Percentiles rank a stretch among this genome's conserved stretches.
These are phyloP conservation scores for Ruditapes philippinarum DNA, from an alignment of 1,140 invertebrate genomes.

Conservation along the genomic window DNA sequence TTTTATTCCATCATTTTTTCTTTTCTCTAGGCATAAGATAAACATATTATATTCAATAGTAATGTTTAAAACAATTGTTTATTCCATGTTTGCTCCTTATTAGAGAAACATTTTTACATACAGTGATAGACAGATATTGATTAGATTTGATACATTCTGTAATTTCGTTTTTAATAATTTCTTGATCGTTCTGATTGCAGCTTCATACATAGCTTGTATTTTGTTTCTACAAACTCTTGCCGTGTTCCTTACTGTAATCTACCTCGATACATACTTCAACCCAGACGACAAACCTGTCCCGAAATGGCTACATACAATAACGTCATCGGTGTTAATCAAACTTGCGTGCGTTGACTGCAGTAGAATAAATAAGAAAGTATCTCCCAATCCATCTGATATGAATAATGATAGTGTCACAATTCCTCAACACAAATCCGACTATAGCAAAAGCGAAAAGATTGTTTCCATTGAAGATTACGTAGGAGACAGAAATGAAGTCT, in stretches of 20 bases:
- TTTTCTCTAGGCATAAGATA: too few species aligned
- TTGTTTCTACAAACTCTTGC: slow-evolving; percentile 9
- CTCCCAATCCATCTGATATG: background rate
- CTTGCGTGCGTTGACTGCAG: background rate
- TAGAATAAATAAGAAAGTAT: background rate
- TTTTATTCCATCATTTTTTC: too few species aligned
- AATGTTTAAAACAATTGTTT: background rate
- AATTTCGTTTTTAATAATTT: too few species aligned
- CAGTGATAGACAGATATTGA: background rate
- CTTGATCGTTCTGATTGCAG: background rate
- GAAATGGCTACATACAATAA: background rate
- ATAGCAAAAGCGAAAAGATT: background rate
- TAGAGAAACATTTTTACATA: background rate
- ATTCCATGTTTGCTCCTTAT: background rate
- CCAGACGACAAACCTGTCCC: background rate
- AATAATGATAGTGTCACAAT: too few species aligned
- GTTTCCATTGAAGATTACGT: background rate
- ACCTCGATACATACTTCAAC: slow-evolving; percentile 21
- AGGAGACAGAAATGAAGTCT: background rate
- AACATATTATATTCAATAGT: background rate
- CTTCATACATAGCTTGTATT: background rate
- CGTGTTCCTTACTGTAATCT: background rate
- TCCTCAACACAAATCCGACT: background rate
- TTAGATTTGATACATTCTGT: too few species aligned
- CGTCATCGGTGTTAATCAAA: background rate